These are phyloP conservation scores for Cephus cinctus DNA, from an alignment of 1,140 invertebrate genomes.

Conservation along the genomic window DNA sequence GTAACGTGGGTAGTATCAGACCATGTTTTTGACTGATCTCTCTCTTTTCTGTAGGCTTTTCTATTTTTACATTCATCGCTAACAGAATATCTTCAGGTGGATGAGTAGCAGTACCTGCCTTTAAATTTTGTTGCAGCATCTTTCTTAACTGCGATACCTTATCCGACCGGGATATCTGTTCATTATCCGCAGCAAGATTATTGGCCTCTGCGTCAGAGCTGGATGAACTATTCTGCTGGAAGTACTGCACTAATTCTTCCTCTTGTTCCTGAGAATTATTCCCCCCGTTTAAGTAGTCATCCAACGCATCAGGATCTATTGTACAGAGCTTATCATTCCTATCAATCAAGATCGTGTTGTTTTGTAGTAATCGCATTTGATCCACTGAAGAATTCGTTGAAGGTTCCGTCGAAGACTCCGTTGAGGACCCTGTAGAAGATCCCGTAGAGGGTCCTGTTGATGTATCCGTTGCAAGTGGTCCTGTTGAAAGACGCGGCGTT, in stretches of 20 bases:
- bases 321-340: slow-evolving; percentile 58
- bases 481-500: too few relatives aligned
- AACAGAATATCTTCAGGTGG: slow-evolving; percentile 27
- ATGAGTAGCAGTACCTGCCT: slow-evolving; percentile 47
- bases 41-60: slow-evolving; percentile 33
- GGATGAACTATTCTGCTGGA: slow-evolving; percentile 60
- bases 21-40: slow-evolving; percentile 39
- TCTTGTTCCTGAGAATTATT: slow-evolving; percentile 79
- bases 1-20: slow-evolving; percentile 41
- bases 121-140: slow-evolving; percentile 69
- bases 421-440: too few relatives aligned
- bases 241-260: slow-evolving; percentile 76
- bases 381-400: slow-evolving; percentile 30
- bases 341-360: slow-evolving; percentile 27
- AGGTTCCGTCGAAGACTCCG: too few relatives aligned
- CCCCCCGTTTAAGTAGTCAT: slow-evolving; percentile 73
- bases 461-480: too few relatives aligned
- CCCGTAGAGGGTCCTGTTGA: too few relatives aligned
- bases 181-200: slow-evolving; percentile 25
- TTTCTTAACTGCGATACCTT: slow-evolving; percentile 72
- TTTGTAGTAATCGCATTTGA: slow-evolving; percentile 34
- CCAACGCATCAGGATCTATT: slow-evolving; percentile 74
- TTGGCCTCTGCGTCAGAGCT: slow-evolving; percentile 44
- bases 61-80: slow-evolving; percentile 22
- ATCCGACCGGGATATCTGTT: slow-evolving; percentile 55